Evolutionary conservation across 2,113 vertebrate species (phyloP).

Genomic region (Propithecus coquereli): DNA sequence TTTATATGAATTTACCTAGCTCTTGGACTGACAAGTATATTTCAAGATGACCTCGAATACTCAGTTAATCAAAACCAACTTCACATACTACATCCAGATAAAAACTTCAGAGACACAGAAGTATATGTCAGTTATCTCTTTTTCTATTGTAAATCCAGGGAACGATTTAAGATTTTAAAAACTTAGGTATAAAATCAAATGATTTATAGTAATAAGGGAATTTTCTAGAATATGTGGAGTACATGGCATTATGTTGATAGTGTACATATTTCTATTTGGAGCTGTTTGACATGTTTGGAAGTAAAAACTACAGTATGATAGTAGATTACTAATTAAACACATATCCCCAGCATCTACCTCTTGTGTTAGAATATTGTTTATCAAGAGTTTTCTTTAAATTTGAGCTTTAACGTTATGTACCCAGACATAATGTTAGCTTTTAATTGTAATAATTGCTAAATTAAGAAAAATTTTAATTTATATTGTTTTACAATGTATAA

Average conservation of each 20-base stretch:
- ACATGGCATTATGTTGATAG: neutral
- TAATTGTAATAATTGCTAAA: constrained; percentile 2
- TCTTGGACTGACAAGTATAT: neutral
- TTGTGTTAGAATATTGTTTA: neutral
- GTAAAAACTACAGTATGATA: neutral
- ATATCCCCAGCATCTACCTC: neutral
- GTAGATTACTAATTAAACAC: neutral
- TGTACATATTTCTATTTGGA: neutral
- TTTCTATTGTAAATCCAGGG: neutral
- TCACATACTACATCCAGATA: neutral
- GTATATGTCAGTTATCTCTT: neutral
- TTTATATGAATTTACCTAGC: neutral
- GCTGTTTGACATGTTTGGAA: neutral
- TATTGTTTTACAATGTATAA: neutral
- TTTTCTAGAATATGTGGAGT: neutral
- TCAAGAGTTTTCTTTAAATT: neutral
- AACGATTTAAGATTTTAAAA: constrained; percentile 34
- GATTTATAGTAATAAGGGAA: neutral
- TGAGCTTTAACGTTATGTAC: neutral
- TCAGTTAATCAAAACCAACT: neutral
- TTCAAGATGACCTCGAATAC: neutral
- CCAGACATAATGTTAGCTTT: neutral
- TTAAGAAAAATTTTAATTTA: neutral
- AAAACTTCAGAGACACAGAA: constrained; percentile 19
- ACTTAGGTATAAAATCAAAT: neutral